Conservation (phyloP, 2,888 invertebrate species). For the Cosmia pyralina region DNA sequence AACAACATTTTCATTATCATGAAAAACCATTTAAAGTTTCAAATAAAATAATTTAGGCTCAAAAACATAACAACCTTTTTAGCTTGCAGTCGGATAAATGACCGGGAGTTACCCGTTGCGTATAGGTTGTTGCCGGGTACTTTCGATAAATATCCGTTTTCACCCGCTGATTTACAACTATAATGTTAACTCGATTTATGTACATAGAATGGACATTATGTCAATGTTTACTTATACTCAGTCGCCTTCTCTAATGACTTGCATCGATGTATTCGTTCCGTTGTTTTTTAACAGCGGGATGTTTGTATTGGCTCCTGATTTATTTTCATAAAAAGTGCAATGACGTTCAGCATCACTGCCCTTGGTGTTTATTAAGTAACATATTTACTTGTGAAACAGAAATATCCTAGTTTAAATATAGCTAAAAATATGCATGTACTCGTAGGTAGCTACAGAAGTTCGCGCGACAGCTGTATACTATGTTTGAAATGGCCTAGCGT, state of each 20-base stretch:
- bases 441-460: background rate
- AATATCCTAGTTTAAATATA: background rate
- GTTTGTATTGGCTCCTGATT: conserved; percentile 46
- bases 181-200: background rate
- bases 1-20: too few relatives aligned
- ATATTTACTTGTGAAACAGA: background rate
- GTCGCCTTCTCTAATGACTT: conserved; percentile 21
- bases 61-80: too few relatives aligned
- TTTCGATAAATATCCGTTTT: too few relatives aligned
- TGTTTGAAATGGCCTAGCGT: background rate
- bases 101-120: too few relatives aligned
- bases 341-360: conserved; percentile 43
- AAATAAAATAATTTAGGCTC: too few relatives aligned
- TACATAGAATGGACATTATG: too few relatives aligned
- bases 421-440: background rate
- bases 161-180: too few relatives aligned
- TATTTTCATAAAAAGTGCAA: conserved; percentile 57
- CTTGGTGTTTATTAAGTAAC: conserved; percentile 16
- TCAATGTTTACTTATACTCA: background rate
- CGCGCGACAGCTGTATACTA: too few relatives aligned
- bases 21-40: too few relatives aligned
- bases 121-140: too few relatives aligned
- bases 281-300: conserved; percentile 43
- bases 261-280: background rate
- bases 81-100: too few relatives aligned